Conservation (phyloP, 2,888 invertebrate genomes). For the Pachymerium ferrugineum region DNA sequence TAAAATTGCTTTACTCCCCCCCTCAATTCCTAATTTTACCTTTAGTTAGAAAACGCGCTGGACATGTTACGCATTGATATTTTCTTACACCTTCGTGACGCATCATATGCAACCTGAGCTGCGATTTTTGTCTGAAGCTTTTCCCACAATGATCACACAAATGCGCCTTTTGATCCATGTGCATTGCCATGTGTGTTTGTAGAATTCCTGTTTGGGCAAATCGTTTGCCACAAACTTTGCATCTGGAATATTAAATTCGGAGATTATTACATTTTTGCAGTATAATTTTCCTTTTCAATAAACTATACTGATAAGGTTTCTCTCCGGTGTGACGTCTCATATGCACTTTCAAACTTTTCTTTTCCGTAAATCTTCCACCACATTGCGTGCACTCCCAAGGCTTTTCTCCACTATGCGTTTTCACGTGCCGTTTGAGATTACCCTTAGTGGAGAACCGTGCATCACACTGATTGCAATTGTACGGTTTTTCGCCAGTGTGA, state of each 20-base stretch:
- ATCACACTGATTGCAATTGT: slow-evolving; percentile 38
- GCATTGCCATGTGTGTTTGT: slow-evolving; percentile 44
- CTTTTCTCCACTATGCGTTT: slow-evolving; percentile 43
- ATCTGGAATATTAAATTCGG: slow-evolving; percentile 41
- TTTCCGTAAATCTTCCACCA: slow-evolving; percentile 42
- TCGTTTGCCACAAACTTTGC: slow-evolving; percentile 42
- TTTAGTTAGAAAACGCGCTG: slow-evolving; percentile 44
- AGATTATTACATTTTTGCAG: neutral
- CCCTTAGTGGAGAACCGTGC: slow-evolving; percentile 41
- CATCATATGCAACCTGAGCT: slow-evolving; percentile 41
- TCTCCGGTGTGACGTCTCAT: slow-evolving; percentile 47
- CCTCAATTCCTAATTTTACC: too few species aligned
- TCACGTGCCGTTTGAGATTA: slow-evolving; percentile 43
- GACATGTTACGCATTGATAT: slow-evolving; percentile 41
- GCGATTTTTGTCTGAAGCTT: slow-evolving; percentile 43
- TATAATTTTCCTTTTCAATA: neutral
- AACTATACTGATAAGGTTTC: slow-evolving; percentile 47
- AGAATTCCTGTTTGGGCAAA: slow-evolving; percentile 43
- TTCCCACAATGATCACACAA: slow-evolving; percentile 43
- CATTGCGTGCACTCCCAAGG: slow-evolving; percentile 43
- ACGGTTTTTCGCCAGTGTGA: slow-evolving; percentile 40
- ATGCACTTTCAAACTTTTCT: slow-evolving; percentile 43
- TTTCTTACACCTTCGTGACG: slow-evolving; percentile 42
- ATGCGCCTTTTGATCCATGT: slow-evolving; percentile 41
- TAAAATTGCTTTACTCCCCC: too few species aligned